Percentiles rank a stretch among this genome's conserved stretches.
These are phyloP conservation scores for Elephantulus edwardii DNA, from an alignment of 2,113 vertebrate species.

Conservation along the genomic window DNA sequence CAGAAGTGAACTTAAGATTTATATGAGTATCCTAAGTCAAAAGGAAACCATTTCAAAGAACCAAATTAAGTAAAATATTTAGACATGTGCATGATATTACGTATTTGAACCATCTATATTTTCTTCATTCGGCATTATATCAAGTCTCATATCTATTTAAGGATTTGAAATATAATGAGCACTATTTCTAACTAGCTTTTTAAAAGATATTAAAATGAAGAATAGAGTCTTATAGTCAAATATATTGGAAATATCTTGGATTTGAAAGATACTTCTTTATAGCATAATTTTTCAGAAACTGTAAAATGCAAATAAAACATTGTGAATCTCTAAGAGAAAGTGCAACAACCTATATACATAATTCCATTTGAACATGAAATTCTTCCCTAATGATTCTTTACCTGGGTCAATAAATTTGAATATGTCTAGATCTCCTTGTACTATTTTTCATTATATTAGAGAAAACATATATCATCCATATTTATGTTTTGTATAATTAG, in stretches of 20 bases:
- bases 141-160: background rate
- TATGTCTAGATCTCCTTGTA: background rate
- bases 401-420: background rate
- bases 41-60: constrained; percentile 6
- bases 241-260: background rate
- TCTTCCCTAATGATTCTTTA: background rate
- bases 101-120: background rate
- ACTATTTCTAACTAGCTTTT: constrained; percentile 35
- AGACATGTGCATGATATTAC: background rate
- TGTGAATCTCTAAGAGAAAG: background rate
- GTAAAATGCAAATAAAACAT: constrained; percentile 1
- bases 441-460: constrained; percentile 26
- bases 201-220: background rate
- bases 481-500: constrained; percentile 14
- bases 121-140: background rate
- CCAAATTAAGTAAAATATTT: constrained; percentile 30
- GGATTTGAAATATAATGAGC: background rate
- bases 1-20: background rate
- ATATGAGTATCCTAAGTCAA: background rate
- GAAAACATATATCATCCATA: background rate
- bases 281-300: constrained; percentile 31
- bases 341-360: background rate
- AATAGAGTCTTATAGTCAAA: background rate
- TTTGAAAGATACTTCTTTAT: background rate
- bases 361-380: background rate